Evolutionary conservation across 2,113 vertebrate genomes (phyloP).

Genomic region (Athene noctua): DNA sequence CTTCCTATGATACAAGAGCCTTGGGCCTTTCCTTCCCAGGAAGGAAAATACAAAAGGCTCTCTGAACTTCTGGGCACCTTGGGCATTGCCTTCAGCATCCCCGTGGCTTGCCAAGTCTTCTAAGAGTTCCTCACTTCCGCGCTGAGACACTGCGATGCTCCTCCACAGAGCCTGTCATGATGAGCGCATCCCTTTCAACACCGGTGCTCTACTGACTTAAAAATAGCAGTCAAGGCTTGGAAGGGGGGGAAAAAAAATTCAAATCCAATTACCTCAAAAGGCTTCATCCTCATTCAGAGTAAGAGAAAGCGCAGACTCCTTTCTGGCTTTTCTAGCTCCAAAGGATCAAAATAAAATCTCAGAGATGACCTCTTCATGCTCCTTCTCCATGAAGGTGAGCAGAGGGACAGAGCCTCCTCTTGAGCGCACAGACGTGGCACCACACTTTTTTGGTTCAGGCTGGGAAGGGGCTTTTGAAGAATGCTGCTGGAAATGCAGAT

Average conservation of each 20-base stretch:
- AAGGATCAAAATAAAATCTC: neutral
- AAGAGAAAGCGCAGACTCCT: neutral
- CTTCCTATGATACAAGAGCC: neutral
- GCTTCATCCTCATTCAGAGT: neutral
- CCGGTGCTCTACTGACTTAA: neutral
- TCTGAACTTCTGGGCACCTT: conserved; percentile 13
- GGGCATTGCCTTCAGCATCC: conserved; percentile 46
- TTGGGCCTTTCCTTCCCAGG: neutral
- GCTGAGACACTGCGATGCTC: neutral
- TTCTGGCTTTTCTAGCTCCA: neutral
- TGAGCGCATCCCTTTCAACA: neutral
- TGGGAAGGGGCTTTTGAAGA: neutral
- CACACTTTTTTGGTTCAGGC: neutral
- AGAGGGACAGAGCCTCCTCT: neutral
- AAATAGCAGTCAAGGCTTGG: neutral
- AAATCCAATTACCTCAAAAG: neutral
- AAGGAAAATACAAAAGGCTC: neutral
- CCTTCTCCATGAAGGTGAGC: neutral
- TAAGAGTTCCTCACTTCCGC: neutral
- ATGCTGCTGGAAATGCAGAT: neutral
- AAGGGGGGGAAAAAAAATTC: neutral
- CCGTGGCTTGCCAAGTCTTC: neutral
- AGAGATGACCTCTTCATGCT: neutral
- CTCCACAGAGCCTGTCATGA: neutral
- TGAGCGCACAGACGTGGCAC: neutral